A percentile compares a stretch with the other conserved stretches of the same genome.
These are phyloP conservation scores for Eupithecia inturbata DNA, from an alignment of 2,888 invertebrate species.

Conservation along the genomic window DNA sequence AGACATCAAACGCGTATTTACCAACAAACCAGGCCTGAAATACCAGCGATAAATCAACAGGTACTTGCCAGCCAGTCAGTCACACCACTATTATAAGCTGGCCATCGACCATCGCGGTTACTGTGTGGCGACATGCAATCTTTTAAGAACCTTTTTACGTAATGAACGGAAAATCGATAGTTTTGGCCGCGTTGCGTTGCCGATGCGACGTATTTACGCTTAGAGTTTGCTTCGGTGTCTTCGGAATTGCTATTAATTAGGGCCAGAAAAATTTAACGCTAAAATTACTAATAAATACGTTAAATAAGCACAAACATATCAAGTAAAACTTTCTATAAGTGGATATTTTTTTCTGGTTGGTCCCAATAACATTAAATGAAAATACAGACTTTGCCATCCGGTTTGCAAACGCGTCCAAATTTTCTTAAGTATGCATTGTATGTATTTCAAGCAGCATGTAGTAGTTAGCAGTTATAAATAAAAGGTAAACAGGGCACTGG, in stretches of 20 bases:
- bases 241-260: neutral
- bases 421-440: neutral
- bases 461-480: slow-evolving; percentile 1
- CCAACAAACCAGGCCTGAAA: slow-evolving; percentile 49
- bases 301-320: neutral
- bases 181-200: slow-evolving; percentile 10
- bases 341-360: neutral
- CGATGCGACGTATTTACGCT: neutral
- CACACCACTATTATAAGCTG: slow-evolving; percentile 48
- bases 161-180: slow-evolving; percentile 48
- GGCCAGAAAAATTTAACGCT: neutral
- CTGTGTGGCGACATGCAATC: slow-evolving; percentile 49
- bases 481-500: slow-evolving; percentile 13
- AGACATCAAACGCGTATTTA: slow-evolving; percentile 48
- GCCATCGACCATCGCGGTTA: slow-evolving; percentile 47
- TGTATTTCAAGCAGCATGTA: neutral
- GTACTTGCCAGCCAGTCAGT: slow-evolving; percentile 41
- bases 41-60: slow-evolving; percentile 55
- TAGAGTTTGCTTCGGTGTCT: neutral
- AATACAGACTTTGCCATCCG: neutral
- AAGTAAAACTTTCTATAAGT: neutral
- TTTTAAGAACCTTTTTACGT: slow-evolving; percentile 38
- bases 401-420: neutral
- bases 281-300: neutral
- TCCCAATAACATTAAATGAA: neutral